A percentile compares a stretch with the other conserved stretches of the same genome.
phyloP scores from a whole-genome alignment of 2,888 invertebrate genomes.

The Tachina fera region DNA sequence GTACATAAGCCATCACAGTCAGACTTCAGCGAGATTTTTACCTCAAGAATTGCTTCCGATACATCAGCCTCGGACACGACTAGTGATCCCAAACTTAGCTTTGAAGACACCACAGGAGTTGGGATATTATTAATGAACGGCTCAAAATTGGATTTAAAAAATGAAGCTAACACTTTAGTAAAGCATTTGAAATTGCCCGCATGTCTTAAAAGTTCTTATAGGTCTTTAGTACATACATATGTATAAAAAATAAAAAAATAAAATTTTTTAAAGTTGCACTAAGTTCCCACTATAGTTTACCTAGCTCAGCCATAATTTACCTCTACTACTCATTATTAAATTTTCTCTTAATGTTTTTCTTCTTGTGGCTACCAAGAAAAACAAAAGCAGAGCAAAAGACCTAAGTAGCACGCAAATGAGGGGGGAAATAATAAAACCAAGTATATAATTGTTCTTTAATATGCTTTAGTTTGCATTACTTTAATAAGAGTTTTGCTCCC shows the following conservation, averaged over 20 bases:
- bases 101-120: too few species aligned
- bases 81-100: too few species aligned
- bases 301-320: constrained; percentile 5
- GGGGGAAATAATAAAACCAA: constrained; percentile 22
- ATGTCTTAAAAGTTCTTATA: too few species aligned
- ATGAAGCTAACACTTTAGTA: too few species aligned
- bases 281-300: not conserved
- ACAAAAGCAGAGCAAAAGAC: constrained; percentile 30
- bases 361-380: constrained; percentile 14
- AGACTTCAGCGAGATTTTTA: too few species aligned
- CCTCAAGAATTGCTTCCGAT: too few species aligned
- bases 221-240: too few species aligned
- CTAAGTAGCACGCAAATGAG: constrained; percentile 21
- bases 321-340: constrained; percentile 28
- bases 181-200: too few species aligned
- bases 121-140: too few species aligned
- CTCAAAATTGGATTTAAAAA: too few species aligned
- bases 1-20: too few species aligned
- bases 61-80: too few species aligned
- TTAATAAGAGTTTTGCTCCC: constrained; percentile 62
- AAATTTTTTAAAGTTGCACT: not conserved
- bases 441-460: constrained; percentile 71
- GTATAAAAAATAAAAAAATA: not conserved
- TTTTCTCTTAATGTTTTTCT: not conserved
- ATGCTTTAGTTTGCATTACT: constrained; percentile 70